Evolutionary conservation across 2,888 invertebrate genomes (phyloP).

Genomic region (Corbicula japonica): DNA sequence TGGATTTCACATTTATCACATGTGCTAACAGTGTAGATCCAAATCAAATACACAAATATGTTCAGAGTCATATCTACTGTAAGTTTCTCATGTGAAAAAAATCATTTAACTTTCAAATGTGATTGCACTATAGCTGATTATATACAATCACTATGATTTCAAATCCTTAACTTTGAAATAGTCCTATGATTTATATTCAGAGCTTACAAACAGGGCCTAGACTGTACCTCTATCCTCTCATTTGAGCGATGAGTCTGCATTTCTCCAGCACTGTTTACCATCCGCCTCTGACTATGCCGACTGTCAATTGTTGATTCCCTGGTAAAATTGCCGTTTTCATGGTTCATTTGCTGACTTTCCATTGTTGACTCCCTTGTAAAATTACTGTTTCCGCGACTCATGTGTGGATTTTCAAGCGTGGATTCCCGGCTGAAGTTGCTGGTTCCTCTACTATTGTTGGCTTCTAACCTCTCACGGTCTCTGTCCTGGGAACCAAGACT

Average conservation of each 20-base stretch:
- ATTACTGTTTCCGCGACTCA: neutral
- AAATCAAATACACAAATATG: too few species aligned
- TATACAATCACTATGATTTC: too few species aligned
- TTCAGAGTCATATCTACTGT: too few species aligned
- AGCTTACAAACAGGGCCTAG: too few species aligned
- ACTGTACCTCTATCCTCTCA: conserved; percentile 76
- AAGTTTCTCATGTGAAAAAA: too few species aligned
- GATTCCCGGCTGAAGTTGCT: conserved; percentile 18
- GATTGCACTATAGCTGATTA: too few species aligned
- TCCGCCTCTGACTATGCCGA: conserved; percentile 28
- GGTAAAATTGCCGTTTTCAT: conserved; percentile 1
- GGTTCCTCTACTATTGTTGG: conserved; percentile 22
- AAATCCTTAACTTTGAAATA: too few species aligned
- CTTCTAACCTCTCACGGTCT: conserved; percentile 47
- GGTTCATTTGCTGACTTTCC: conserved; percentile 25
- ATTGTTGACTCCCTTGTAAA: conserved; percentile 22
- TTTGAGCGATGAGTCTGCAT: conserved; percentile 63
- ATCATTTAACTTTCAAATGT: too few species aligned
- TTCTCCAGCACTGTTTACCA: conserved; percentile 75
- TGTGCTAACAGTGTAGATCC: too few species aligned
- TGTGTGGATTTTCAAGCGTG: neutral
- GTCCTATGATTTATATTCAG: too few species aligned
- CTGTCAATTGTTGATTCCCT: conserved; percentile 24
- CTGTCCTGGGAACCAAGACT: conserved; percentile 76
- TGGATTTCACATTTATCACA: too few species aligned